Conservation (phyloP, 2,888 invertebrate genomes). For the Antitype chi region DNA sequence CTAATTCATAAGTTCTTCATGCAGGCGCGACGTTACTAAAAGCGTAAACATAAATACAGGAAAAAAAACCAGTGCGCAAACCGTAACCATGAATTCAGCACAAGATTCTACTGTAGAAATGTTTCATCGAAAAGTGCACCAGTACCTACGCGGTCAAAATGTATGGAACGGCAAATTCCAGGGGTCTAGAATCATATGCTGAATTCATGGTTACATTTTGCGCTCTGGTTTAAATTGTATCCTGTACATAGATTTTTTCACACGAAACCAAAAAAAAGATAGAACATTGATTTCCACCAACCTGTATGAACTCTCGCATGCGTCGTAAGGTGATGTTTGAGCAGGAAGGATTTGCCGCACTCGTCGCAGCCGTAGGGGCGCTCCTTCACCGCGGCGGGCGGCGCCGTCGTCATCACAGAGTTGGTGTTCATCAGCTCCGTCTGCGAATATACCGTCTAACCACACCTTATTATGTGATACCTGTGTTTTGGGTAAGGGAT, state of each 20-base stretch:
- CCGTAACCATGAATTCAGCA: too few relatives aligned
- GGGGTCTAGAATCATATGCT: too few relatives aligned
- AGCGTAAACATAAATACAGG: not conserved
- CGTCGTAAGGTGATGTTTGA: constrained; percentile 96
- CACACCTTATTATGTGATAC: constrained; percentile 67
- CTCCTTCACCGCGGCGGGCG: constrained; percentile 90
- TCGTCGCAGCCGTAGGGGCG: constrained; percentile 95
- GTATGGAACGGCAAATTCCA: too few relatives aligned
- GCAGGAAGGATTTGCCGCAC: constrained; percentile 95
- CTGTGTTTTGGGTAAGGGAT: not conserved
- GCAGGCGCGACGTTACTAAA: not conserved
- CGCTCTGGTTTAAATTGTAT: too few relatives aligned
- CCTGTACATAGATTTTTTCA: not conserved
- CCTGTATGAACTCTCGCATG: constrained; percentile 95
- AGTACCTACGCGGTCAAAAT: too few relatives aligned
- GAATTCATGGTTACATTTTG: too few relatives aligned
- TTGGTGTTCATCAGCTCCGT: constrained; percentile 82
- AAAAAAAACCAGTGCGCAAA: too few relatives aligned
- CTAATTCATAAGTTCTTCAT: not conserved
- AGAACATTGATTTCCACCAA: constrained; percentile 21
- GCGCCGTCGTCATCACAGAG: constrained; percentile 80
- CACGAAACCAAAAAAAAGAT: not conserved
- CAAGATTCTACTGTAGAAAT: too few relatives aligned
- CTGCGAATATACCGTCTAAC: constrained; percentile 87
- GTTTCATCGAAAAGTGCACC: too few relatives aligned